Conservation (phyloP, 1,140 invertebrate genomes). For the Episyrphus balteatus region DNA sequence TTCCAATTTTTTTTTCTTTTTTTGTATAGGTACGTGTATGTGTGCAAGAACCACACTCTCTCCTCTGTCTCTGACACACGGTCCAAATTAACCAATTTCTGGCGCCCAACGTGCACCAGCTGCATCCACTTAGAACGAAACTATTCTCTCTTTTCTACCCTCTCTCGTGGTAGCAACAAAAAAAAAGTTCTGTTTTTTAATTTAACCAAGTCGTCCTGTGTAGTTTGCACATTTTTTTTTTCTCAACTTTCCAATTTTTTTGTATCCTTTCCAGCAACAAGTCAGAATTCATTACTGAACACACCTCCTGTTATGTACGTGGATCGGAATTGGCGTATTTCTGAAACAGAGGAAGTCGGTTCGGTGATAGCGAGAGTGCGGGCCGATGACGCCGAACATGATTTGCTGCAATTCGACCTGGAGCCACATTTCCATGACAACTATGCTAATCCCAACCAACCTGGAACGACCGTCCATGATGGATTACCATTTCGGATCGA, state of each 20-base stretch:
- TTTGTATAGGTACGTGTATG: too few relatives aligned
- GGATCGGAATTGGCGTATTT: slow-evolving; percentile 54
- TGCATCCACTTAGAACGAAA: too few relatives aligned
- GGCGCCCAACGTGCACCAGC: too few relatives aligned
- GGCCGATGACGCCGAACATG: slow-evolving; percentile 49
- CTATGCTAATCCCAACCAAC: slow-evolving; percentile 11
- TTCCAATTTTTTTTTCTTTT: too few relatives aligned
- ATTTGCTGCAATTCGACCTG: slow-evolving; percentile 49
- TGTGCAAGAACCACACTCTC: too few relatives aligned
- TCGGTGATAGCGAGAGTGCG: slow-evolving; percentile 47
- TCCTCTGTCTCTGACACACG: too few relatives aligned
- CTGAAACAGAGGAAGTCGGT: slow-evolving; percentile 51
- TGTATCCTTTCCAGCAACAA: slow-evolving; percentile 10
- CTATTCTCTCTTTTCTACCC: too few relatives aligned
- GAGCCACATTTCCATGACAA: slow-evolving; percentile 38
- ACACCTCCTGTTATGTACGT: slow-evolving; percentile 40
- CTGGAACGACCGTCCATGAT: slow-evolving; percentile 8
- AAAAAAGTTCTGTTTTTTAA: too few relatives aligned
- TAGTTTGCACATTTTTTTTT: too few relatives aligned
- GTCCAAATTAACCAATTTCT: too few relatives aligned
- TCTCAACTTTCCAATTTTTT: not conserved
- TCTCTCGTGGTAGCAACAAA: too few relatives aligned
- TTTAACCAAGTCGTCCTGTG: too few relatives aligned
- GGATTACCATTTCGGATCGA: slow-evolving; percentile 56
- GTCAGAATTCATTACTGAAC: slow-evolving; percentile 27